These are phyloP conservation scores for Agonopterix subpropinquella DNA, from an alignment of 2,888 invertebrate species.

Conservation along the genomic window DNA sequence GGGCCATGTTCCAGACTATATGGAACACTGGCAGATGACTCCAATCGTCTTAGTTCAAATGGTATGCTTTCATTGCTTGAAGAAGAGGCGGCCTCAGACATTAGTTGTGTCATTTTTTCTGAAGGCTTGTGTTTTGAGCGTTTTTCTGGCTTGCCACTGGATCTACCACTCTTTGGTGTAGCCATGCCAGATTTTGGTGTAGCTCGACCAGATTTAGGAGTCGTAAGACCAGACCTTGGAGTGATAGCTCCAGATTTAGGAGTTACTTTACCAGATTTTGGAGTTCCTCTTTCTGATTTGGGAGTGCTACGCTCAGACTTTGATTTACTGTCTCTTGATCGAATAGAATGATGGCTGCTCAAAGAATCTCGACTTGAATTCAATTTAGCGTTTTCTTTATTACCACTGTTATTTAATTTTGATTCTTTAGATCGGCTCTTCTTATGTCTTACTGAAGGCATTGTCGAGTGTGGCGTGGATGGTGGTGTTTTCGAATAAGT, in stretches of 20 bases:
- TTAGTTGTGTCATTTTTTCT: slow-evolving; percentile 70
- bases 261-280: slow-evolving; percentile 64
- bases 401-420: slow-evolving; percentile 48
- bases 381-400: slow-evolving; percentile 54
- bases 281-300: slow-evolving; percentile 57
- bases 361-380: slow-evolving; percentile 70
- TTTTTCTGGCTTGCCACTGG: slow-evolving; percentile 66
- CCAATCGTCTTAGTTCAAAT: slow-evolving; percentile 64
- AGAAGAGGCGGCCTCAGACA: slow-evolving; percentile 76
- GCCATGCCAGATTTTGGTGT: slow-evolving; percentile 63
- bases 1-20: slow-evolving; percentile 75
- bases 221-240: slow-evolving; percentile 59
- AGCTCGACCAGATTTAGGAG: slow-evolving; percentile 60
- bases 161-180: slow-evolving; percentile 77
- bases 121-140: slow-evolving; percentile 66
- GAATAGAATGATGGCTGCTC: slow-evolving; percentile 69
- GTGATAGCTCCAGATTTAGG: slow-evolving; percentile 63
- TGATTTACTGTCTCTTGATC: slow-evolving; percentile 66
- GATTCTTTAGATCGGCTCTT: slow-evolving; percentile 68
- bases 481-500: slow-evolving; percentile 69
- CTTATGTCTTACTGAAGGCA: slow-evolving; percentile 65
- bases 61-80: slow-evolving; percentile 77
- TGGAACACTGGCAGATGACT: slow-evolving; percentile 79
- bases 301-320: slow-evolving; percentile 69
- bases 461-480: slow-evolving; percentile 63